Conservation (phyloP, 2,113 vertebrate genomes). For the Tauraco erythrolophus region DNA sequence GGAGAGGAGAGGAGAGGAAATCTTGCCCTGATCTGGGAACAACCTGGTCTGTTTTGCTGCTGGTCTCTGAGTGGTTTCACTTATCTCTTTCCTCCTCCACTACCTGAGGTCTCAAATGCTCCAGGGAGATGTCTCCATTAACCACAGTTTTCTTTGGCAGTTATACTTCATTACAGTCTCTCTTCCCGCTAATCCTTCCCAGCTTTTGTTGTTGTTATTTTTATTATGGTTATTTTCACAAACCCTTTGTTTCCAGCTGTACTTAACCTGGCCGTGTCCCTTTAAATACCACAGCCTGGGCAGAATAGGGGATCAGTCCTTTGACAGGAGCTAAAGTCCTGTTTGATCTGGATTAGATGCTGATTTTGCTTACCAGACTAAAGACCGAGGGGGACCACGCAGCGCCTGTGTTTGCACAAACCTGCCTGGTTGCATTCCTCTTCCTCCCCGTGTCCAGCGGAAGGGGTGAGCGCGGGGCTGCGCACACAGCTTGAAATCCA, state of each 20-base stretch:
- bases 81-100: conserved; percentile 43
- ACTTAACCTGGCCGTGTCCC: conserved; percentile 54
- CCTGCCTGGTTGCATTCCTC: conserved; percentile 69
- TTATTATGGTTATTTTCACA: conserved; percentile 22
- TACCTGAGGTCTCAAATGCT: conserved; percentile 52
- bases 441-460: neutral
- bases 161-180: conserved; percentile 42
- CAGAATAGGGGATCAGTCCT: conserved; percentile 67
- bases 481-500: conserved; percentile 28
- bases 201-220: conserved; percentile 33
- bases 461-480: neutral
- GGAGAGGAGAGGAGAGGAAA: neutral
- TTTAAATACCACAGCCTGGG: conserved; percentile 62
- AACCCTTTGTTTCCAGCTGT: conserved; percentile 28
- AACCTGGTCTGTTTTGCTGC: neutral
- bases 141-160: conserved; percentile 54
- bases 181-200: conserved; percentile 17
- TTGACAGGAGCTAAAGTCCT: conserved; percentile 73
- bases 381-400: conserved; percentile 54
- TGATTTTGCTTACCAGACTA: conserved; percentile 71
- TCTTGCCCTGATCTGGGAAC: neutral
- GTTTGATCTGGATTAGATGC: conserved; percentile 75
- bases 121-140: conserved; percentile 56
- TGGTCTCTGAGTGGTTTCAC: conserved; percentile 36
- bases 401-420: conserved; percentile 65